These are phyloP conservation scores for Silurus lanzhouensis DNA, from an alignment of 2,797 vertebrate species.

Conservation along the genomic window DNA sequence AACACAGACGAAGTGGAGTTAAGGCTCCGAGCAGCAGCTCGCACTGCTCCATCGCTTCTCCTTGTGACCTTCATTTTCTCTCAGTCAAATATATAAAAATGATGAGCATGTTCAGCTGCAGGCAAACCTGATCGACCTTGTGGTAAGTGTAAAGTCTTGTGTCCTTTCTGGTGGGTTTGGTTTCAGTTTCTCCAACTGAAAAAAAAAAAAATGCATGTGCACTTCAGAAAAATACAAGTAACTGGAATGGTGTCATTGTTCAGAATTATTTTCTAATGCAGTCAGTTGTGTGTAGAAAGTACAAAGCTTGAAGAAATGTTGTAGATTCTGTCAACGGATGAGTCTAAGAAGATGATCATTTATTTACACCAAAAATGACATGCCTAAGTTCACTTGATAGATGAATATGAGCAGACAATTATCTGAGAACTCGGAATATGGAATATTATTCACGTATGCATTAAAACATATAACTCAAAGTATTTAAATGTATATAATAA, in stretches of 20 bases:
- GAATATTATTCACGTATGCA: neutral
- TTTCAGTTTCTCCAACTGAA: constrained; percentile 15
- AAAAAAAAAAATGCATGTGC: neutral
- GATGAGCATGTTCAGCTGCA: constrained; percentile 38
- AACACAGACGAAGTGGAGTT: constrained; percentile 63
- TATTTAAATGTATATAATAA: neutral
- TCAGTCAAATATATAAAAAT: neutral
- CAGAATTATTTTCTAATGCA: neutral
- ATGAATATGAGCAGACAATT: neutral
- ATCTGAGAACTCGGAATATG: neutral
- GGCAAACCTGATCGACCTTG: constrained; percentile 48
- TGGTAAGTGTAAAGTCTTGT: constrained; percentile 65
- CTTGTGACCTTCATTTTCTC: constrained; percentile 18
- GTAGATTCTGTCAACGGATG: neutral
- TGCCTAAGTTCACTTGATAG: neutral
- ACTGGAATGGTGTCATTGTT: neutral
- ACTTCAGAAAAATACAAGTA: neutral
- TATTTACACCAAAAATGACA: neutral
- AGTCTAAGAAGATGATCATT: neutral
- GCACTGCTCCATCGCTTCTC: constrained; percentile 25
- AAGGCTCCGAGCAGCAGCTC: constrained; percentile 52
- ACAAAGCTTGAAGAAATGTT: neutral
- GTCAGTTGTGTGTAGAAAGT: neutral
- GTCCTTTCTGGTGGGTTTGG: neutral
- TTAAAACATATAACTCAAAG: neutral